Evolutionary conservation across 2,888 invertebrate species (phyloP), one percentile per base, ranked within the genome.

Genomic region (Ethmia dodecea): DNA sequence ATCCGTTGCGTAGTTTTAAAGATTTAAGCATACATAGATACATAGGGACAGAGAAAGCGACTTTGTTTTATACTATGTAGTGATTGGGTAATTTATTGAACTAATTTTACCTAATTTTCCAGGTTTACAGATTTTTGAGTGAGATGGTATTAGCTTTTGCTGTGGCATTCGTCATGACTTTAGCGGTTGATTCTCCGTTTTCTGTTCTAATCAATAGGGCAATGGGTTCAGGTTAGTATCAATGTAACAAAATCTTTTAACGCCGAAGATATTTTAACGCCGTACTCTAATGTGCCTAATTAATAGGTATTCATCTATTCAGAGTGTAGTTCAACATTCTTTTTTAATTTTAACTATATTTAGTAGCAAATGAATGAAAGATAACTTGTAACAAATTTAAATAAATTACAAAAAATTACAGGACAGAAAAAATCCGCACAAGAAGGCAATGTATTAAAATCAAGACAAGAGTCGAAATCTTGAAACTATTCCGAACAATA

Each of bases 101-200:
- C 40, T 40, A 15, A 14, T 28, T 27, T 8, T 15, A 28, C n/a
- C 13, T 20, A 18, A 10, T 13, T 14, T 49, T 47, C 24, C 50
- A 59, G 58, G 16, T 47, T 1, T 57, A 53, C 31, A 47, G 40
- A 9, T 50, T 6, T 5, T 18, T 5, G 6, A 18, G 4, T 18
- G 18, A 5, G 6, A 18, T 18, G 4, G 6, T 18, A 18, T 18
- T 18, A 18, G 4, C 4, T 2, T 38, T 56, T 5, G 16, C 47
- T 9, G 42, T 49, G 6, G 38, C 47, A 3, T 54, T 54, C 20
- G 28, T 52, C 2, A 27, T 52, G 22, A 52, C 48, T 5, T 31
- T 56, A 4, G 15, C 55, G 1, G 40, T 60, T 8, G 60, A 62
- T 35, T 43, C 51, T 5, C 61, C 60, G 2, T 60, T 52, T 37